A percentile compares a stretch with the other conserved stretches of the same genome.
Evolutionary conservation across 2,888 invertebrate species (phyloP).

Genomic region (Xestia sexstrigata): DNA sequence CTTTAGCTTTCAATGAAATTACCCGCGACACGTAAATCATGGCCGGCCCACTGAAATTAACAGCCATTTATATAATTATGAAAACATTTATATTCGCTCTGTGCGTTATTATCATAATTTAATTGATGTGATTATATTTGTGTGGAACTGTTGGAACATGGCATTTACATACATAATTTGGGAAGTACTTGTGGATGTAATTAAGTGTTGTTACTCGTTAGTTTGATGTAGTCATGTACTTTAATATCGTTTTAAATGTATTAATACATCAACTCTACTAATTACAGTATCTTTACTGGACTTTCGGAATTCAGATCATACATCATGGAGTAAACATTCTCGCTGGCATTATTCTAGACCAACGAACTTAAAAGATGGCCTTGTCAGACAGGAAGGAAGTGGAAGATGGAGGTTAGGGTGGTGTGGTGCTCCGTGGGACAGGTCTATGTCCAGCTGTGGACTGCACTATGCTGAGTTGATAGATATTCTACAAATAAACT

Average conservation of each 20-base stretch:
- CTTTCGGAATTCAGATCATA: not conserved
- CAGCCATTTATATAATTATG: conserved; percentile 65
- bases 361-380: not conserved
- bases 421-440: not conserved
- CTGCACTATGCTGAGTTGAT: not conserved
- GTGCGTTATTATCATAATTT: conserved; percentile 53
- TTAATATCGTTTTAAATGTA: not conserved
- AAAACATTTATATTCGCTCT: conserved; percentile 47
- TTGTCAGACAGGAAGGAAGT: not conserved
- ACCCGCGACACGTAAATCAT: conserved; percentile 62
- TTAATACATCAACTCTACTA: not conserved
- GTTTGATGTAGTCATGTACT: conserved; percentile 10
- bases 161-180: conserved; percentile 38
- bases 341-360: not conserved
- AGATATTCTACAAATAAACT: not conserved
- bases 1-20: conserved; percentile 65
- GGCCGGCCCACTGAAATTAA: conserved; percentile 59
- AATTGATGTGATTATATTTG: conserved; percentile 53
- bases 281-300: not conserved
- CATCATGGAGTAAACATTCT: not conserved
- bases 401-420: not conserved
- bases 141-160: conserved; percentile 13
- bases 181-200: conserved; percentile 16
- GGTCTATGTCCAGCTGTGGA: not conserved
- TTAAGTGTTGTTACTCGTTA: conserved; percentile 13